These are phyloP conservation scores for Xiphorhynchus elegans DNA, from an alignment of 2,113 vertebrate genomes.

Conservation along the genomic window DNA sequence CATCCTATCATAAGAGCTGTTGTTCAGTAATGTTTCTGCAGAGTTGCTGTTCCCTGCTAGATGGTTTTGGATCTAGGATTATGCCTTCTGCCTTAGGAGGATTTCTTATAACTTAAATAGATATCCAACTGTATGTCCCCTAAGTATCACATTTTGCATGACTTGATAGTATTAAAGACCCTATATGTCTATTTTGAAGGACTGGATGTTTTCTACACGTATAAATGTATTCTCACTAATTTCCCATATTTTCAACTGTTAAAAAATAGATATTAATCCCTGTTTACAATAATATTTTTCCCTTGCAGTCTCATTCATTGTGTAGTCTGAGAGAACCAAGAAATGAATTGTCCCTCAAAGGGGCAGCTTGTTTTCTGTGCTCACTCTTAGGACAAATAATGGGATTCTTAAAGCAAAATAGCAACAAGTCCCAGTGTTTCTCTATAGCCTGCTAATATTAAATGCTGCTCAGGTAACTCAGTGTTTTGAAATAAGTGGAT, in stretches of 20 bases:
- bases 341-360: not conserved
- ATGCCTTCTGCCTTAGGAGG: not conserved
- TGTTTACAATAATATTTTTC: not conserved
- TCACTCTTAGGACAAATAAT: not conserved
- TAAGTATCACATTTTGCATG: not conserved
- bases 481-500: not conserved
- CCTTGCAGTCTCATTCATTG: not conserved
- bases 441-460: not conserved
- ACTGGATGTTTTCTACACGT: not conserved
- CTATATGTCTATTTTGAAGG: not conserved
- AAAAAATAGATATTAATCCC: not conserved
- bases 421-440: not conserved
- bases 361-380: not conserved
- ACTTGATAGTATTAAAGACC: not conserved
- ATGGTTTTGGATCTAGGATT: not conserved
- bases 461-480: not conserved
- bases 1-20: not conserved
- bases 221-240: not conserved
- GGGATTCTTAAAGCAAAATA: not conserved
- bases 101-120: not conserved
- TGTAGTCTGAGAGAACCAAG: not conserved
- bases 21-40: not conserved
- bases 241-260: not conserved
- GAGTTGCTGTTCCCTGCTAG: not conserved
- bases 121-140: not conserved